Percentiles rank a stretch among this genome's conserved stretches.
phyloP scores from a whole-genome alignment of 1,140 invertebrate genomes.

The Sycophaga agraensis region DNA sequence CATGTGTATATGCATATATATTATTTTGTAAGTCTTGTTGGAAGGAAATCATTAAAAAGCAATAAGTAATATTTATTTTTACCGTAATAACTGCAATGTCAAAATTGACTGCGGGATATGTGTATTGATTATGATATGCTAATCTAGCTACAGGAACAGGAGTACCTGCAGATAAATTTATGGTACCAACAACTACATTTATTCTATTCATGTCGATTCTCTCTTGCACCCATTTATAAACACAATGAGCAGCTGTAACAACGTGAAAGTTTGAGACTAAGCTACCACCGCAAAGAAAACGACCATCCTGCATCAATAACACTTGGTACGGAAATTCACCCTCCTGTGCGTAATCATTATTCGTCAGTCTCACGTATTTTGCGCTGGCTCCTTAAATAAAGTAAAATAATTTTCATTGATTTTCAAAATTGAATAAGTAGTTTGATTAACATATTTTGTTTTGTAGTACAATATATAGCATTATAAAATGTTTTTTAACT shows the following conservation, averaged over 20 bases:
- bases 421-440: no score
- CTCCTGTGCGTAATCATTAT: background rate
- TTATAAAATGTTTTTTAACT: no score
- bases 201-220: background rate
- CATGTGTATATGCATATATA: no score
- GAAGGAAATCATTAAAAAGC: no score
- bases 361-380: background rate
- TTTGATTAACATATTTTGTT: no score
- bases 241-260: no score
- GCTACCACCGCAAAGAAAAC: background rate
- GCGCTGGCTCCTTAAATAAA: no score
- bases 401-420: no score
- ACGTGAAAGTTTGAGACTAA: no score
- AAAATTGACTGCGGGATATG: background rate
- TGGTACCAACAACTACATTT: background rate
- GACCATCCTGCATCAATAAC: background rate
- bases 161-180: background rate
- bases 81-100: background rate
- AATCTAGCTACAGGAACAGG: background rate
- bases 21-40: no score
- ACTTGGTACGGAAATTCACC: background rate
- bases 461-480: no score
- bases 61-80: no score
- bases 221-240: background rate
- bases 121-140: background rate